phyloP scores from a whole-genome alignment of 2,888 invertebrate genomes.

The Heliconius ethilla region DNA sequence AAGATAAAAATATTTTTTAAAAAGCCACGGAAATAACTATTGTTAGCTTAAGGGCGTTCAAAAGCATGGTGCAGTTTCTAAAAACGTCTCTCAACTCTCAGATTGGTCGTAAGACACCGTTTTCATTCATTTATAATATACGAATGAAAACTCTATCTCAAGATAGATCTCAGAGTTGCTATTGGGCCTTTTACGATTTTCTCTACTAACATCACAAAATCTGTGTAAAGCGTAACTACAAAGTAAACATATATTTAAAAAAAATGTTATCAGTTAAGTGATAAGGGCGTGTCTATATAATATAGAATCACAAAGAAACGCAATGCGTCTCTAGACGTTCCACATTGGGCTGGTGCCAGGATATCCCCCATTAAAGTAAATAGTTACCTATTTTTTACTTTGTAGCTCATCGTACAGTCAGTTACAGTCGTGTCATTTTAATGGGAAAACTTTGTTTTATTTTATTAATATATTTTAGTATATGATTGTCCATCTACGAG shows the following conservation, averaged over 20 bases:
- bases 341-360: conserved; percentile 27
- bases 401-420: neutral
- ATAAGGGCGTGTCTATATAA: neutral
- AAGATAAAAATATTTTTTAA: no score
- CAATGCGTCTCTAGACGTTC: conserved; percentile 38
- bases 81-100: no score
- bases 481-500: no score
- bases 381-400: conserved; percentile 5
- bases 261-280: neutral
- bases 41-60: no score
- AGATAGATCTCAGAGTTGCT: no score
- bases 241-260: neutral
- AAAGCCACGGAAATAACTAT: no score
- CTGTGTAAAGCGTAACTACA: neutral
- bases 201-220: neutral
- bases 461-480: no score
- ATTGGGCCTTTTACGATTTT: neutral
- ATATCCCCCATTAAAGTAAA: conserved; percentile 27
- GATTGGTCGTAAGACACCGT: no score
- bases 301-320: conserved; percentile 17
- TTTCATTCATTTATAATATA: neutral
- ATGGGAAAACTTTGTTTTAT: no score
- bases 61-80: no score
- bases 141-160: no score
- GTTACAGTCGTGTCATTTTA: no score